Conservation (phyloP, 2,797 vertebrate species). For the Decapterus maruadsi region DNA sequence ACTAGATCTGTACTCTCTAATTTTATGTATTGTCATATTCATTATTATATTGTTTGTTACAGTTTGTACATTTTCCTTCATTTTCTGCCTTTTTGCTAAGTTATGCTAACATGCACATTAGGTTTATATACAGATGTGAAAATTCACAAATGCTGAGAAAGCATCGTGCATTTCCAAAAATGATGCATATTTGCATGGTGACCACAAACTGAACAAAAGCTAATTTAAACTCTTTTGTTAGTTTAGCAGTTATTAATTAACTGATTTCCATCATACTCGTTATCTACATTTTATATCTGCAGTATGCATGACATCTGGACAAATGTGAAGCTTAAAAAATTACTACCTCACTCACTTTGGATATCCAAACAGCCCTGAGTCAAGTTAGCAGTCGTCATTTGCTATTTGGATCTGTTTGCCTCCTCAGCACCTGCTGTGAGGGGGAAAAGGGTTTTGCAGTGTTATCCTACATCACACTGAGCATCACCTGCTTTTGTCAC, state of each 20-base stretch:
- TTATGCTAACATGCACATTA: not conserved
- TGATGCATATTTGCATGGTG: not conserved
- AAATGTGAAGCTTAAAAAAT: conserved; percentile 29
- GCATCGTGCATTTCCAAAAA: not conserved
- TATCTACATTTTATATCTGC: conserved; percentile 33
- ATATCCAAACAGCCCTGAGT: conserved; percentile 26
- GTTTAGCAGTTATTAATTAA: not conserved
- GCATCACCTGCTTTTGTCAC: conserved; percentile 42
- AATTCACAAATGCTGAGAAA: not conserved
- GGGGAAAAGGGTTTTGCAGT: conserved; percentile 16
- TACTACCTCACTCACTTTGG: conserved; percentile 19
- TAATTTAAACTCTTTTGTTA: not conserved
- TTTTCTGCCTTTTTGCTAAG: not conserved
- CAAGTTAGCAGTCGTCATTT: conserved; percentile 22
- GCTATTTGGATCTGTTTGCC: conserved; percentile 44
- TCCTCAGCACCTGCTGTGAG: conserved; percentile 47
- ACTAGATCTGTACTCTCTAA: not conserved
- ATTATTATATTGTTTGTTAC: too few relatives aligned
- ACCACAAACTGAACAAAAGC: not conserved
- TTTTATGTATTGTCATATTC: not conserved
- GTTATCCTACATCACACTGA: conserved; percentile 53
- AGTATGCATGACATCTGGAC: conserved; percentile 23
- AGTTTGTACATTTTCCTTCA: not conserved
- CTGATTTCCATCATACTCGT: not conserved
- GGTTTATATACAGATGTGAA: not conserved